Conservation (phyloP, 2,797 vertebrate genomes). For the Poecile montanus region DNA sequence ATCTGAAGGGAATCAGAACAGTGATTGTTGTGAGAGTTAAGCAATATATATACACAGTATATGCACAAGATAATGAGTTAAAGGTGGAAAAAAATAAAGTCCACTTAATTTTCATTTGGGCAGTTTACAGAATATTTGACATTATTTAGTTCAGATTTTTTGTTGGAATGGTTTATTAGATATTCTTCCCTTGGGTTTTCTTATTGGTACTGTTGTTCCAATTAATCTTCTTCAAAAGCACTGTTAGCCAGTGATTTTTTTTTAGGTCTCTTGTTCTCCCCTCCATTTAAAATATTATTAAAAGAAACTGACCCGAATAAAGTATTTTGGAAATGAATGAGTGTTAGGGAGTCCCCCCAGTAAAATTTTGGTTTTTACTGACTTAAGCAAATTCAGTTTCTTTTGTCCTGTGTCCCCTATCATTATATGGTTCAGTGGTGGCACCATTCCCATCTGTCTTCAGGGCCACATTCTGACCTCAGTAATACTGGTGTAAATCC, state of each 20-base stretch:
- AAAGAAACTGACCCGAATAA: not conserved
- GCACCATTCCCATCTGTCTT: constrained; percentile 26
- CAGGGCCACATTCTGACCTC: constrained; percentile 41
- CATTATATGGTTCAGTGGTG: constrained; percentile 5
- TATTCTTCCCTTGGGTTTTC: not conserved
- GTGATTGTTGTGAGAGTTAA: not conserved
- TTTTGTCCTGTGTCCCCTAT: constrained; percentile 4
- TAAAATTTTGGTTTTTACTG: not conserved
- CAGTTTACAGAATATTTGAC: not conserved
- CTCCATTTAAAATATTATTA: not conserved
- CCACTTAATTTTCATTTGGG: not conserved
- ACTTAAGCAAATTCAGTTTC: not conserved
- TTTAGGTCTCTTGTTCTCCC: not conserved
- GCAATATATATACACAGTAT: not conserved
- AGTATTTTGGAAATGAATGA: not conserved
- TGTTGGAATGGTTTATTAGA: not conserved
- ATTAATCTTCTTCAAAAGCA: constrained; percentile 13
- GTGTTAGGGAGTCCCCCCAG: not conserved
- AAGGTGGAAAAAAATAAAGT: not conserved
- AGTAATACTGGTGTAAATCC: constrained; percentile 48
- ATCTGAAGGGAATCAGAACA: not conserved
- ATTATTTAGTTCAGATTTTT: constrained; percentile 15
- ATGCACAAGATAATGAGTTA: not conserved
- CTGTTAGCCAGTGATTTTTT: not conserved
- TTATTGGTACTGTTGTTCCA: not conserved